These are phyloP conservation scores for Apodemus speciosus DNA, from an alignment of 2,113 vertebrate genomes.

Conservation along the genomic window DNA sequence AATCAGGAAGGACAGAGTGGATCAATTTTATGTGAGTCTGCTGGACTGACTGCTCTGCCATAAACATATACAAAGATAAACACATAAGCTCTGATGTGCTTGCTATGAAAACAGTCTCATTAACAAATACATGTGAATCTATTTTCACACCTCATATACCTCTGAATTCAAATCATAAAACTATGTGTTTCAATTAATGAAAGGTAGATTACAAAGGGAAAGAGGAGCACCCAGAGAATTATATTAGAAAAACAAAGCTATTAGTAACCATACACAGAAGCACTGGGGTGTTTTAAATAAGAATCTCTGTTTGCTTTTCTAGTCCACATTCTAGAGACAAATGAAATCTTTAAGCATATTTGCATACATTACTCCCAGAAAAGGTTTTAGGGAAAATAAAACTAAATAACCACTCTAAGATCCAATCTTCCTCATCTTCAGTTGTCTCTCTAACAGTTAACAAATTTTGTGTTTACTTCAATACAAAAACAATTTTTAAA, in stretches of 20 bases:
- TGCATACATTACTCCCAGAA: slow-evolving; percentile 58
- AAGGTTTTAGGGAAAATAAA: slow-evolving; percentile 27
- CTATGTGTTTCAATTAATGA: slow-evolving; percentile 71
- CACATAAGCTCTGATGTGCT: neutral
- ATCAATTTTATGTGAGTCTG: neutral
- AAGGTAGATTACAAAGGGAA: slow-evolving; percentile 63
- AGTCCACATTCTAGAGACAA: slow-evolving; percentile 57
- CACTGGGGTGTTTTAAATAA: slow-evolving; percentile 68
- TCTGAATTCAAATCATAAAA: slow-evolving; percentile 70
- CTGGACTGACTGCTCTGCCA: neutral
- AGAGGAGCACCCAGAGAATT: slow-evolving; percentile 67
- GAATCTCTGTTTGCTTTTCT: slow-evolving; percentile 58
- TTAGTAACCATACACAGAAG: slow-evolving; percentile 65
- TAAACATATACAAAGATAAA: neutral
- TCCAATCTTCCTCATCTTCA: slow-evolving; percentile 30
- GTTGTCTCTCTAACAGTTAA: neutral
- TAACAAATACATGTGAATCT: slow-evolving; percentile 43
- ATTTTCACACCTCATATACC: slow-evolving; percentile 70
- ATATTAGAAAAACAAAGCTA: slow-evolving; percentile 68
- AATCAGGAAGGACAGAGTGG: neutral
- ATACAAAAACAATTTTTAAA: slow-evolving; percentile 12
- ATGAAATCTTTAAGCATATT: slow-evolving; percentile 64
- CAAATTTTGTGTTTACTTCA: slow-evolving; percentile 43
- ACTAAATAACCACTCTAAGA: neutral
- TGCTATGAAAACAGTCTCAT: slow-evolving; percentile 59